These are phyloP conservation scores for Tortrix viridana DNA, from an alignment of 2,888 invertebrate species.

Conservation along the genomic window DNA sequence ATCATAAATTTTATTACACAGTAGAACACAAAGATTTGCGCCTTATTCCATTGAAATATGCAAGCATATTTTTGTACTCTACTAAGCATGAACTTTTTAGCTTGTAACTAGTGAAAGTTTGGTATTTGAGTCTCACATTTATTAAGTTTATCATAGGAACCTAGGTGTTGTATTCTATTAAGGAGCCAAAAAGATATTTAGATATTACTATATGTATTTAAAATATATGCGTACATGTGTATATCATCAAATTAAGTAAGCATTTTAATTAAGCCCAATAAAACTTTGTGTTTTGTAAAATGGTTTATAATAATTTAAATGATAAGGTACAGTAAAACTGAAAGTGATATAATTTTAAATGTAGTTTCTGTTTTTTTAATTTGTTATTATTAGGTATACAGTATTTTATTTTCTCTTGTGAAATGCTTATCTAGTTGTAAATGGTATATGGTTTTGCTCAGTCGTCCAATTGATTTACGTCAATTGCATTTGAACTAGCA, in stretches of 20 bases:
- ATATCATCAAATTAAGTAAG: slow-evolving; percentile 30
- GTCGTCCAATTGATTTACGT: no score
- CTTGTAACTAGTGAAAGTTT: slow-evolving; percentile 2
- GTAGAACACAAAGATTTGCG: no score
- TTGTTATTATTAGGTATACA: slow-evolving; percentile 8
- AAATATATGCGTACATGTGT: slow-evolving; percentile 7
- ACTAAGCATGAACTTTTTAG: no score
- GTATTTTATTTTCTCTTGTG: not conserved
- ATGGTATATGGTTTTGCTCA: no score
- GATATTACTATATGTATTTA: slow-evolving; percentile 1
- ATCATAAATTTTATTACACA: no score
- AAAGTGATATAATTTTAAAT: slow-evolving; percentile 35
- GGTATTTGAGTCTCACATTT: slow-evolving; percentile 5
- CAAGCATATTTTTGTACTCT: no score
- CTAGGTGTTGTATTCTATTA: slow-evolving; percentile 22
- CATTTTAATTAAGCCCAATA: slow-evolving; percentile 27
- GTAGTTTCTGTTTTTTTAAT: slow-evolving; percentile 11
- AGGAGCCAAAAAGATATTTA: slow-evolving; percentile 30
- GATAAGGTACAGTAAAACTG: slow-evolving; percentile 34
- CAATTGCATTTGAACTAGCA: not conserved
- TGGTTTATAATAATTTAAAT: slow-evolving; percentile 18
- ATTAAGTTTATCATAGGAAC: slow-evolving; percentile 3
- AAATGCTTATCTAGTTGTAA: slow-evolving; percentile 1
- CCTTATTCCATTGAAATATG: no score
- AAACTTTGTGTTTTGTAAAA: slow-evolving; percentile 4